Conservation (phyloP, 2,888 invertebrate genomes). For the Sturmia bella region DNA sequence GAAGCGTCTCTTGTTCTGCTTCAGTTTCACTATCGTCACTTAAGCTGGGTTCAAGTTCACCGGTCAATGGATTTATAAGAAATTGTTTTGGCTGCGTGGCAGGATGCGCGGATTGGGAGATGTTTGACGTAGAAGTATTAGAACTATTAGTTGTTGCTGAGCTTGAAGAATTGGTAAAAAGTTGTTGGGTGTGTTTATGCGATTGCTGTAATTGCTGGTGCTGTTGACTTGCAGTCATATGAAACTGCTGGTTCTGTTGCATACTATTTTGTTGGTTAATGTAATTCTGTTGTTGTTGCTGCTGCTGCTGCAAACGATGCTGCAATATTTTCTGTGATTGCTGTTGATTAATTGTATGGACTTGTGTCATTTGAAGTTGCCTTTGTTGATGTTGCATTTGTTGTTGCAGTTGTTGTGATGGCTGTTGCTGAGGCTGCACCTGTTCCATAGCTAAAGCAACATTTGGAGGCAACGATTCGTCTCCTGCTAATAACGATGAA, state of each 20-base stretch:
- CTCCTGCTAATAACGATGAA: slow-evolving; percentile 65
- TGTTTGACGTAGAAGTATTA: slow-evolving; percentile 23
- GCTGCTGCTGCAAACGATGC: slow-evolving; percentile 70
- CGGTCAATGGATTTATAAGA: slow-evolving; percentile 94
- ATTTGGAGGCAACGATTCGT: slow-evolving; percentile 66
- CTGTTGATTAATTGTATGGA: too few species aligned
- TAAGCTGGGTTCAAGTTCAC: slow-evolving; percentile 91
- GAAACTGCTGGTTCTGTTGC: slow-evolving; percentile 62
- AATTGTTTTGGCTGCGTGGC: slow-evolving; percentile 85
- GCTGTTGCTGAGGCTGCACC: slow-evolving; percentile 71
- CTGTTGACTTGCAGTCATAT: slow-evolving; percentile 67
- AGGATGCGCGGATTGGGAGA: slow-evolving; percentile 23
- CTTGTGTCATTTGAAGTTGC: slow-evolving; percentile 63
- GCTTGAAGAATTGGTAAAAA: slow-evolving; percentile 42
- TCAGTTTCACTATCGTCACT: slow-evolving; percentile 86
- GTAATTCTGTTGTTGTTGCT: slow-evolving; percentile 68
- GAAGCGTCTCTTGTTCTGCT: slow-evolving; percentile 81
- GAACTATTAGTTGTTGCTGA: slow-evolving; percentile 15
- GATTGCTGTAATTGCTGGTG: slow-evolving; percentile 66
- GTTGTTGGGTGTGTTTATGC: slow-evolving; percentile 68
- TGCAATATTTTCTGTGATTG: slow-evolving; percentile 67
- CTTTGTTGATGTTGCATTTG: slow-evolving; percentile 65
- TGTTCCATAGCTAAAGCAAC: slow-evolving; percentile 64
- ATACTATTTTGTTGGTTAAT: slow-evolving; percentile 69
- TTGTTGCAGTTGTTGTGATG: slow-evolving; percentile 51